Percentiles rank a stretch among this genome's conserved stretches.
phyloP scores from a whole-genome alignment of 2,113 vertebrate species.

The Fregetta grallaria region DNA sequence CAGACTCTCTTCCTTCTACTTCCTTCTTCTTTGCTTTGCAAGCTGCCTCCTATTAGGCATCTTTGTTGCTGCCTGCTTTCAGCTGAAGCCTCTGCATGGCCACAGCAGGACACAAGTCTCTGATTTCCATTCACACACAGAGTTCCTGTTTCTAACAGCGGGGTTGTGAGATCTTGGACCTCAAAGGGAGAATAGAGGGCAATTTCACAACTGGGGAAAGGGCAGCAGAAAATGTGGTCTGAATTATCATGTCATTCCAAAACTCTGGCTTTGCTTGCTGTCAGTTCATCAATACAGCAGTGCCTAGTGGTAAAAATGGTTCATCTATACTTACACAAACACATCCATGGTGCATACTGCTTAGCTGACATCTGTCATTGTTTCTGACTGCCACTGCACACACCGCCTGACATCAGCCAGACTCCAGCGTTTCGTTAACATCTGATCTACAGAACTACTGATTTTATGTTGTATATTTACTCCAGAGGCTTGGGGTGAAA shows the following conservation, averaged over 20 bases:
- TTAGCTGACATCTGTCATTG: neutral
- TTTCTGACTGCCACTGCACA: neutral
- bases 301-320: neutral
- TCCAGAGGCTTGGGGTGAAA: neutral
- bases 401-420: neutral
- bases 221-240: conserved; percentile 26
- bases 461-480: neutral
- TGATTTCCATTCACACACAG: neutral
- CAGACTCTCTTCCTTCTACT: neutral
- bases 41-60: neutral
- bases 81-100: neutral
- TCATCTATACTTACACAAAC: neutral
- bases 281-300: neutral
- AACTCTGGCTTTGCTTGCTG: neutral
- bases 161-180: neutral
- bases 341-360: neutral
- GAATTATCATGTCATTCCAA: conserved; percentile 12
- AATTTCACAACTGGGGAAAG: neutral
- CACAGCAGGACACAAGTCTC: neutral
- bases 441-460: neutral
- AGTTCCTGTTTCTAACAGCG: neutral
- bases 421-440: neutral
- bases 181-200: neutral
- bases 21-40: neutral
- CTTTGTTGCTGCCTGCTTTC: neutral